A percentile compares a stretch with the other conserved stretches of the same genome.
phyloP scores from a whole-genome alignment of 2,797 vertebrate genomes.

The Botia almorhae region DNA sequence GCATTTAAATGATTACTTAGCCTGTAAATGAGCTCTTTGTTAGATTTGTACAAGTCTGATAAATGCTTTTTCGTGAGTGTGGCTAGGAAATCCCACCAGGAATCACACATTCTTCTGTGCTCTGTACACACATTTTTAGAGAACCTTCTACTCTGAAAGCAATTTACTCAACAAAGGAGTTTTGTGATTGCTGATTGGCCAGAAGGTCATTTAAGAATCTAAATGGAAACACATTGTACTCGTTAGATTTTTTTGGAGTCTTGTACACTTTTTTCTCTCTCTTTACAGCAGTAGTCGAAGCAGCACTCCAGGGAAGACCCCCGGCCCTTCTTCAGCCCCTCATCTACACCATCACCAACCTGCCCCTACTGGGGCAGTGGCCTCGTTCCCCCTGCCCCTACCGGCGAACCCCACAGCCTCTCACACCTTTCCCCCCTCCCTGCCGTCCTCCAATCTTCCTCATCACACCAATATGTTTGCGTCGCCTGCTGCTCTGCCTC shows the following conservation, averaged over 20 bases:
- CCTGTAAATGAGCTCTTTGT: constrained; percentile 71
- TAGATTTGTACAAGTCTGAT: constrained; percentile 11
- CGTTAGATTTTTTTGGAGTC: background rate
- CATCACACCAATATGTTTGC: constrained; percentile 99
- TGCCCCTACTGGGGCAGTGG: constrained; percentile 79
- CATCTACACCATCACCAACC: constrained; percentile 84
- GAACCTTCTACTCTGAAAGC: background rate
- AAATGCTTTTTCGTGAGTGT: constrained; percentile 45
- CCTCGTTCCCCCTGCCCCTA: constrained; percentile 86
- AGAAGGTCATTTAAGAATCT: background rate
- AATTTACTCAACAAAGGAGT: constrained; percentile 9
- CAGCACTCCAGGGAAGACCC: constrained; percentile 92
- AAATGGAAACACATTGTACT: background rate
- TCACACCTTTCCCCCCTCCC: constrained; percentile 88
- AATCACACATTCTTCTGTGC: constrained; percentile 65
- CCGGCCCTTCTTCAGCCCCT: constrained; percentile 80
- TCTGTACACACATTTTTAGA: constrained; percentile 17
- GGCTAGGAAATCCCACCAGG: constrained; percentile 62
- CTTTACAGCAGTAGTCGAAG: constrained; percentile 90
- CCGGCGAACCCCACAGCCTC: constrained; percentile 84
- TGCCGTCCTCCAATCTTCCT: constrained; percentile 88
- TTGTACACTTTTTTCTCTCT: constrained; percentile 51
- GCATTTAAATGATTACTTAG: constrained; percentile 36
- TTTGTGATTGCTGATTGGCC: constrained; percentile 7
- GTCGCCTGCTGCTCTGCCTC: constrained; percentile 95